Evolutionary conservation across 2,113 vertebrate genomes (phyloP), one percentile per base, ranked within the genome.

Genomic region (Pollimyrus isidori): DNA sequence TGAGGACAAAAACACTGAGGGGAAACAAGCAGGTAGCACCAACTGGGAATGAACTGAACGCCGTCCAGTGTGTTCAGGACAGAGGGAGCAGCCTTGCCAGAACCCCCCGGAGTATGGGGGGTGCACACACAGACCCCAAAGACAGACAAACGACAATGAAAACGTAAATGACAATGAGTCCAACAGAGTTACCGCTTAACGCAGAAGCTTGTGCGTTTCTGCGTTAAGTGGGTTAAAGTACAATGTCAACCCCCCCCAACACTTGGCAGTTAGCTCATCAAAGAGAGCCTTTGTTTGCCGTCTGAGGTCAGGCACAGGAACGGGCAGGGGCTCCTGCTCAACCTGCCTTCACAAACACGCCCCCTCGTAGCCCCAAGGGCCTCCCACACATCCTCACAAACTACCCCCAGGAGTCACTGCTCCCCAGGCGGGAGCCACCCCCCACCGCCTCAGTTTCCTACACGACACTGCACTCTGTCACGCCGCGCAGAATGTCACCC

Each of bases 1-100:
- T 5, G 3, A 19, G 35, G 69, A 82, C 52, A 89, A 92, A 91
- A 93, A 92, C 17, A 65, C n/a, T 5, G 69, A 49, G 11, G 50
- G 6, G 23, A 39, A 39, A 76, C 53, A 52, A 76, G 52, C 17
- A 48, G 30, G 87, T 62, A 26, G 86, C 58, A 21, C 6, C 2
- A 46, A 11, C 13, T 50, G 13, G 30, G 50, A 87, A 87, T 13
- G 19, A 80, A 26, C 88, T 76, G 88, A 76, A 73, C 48, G 17
- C 11, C 30, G 7, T 50, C 88, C 56, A 19, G n/a, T 11, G n/a
- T 30, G n/a, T 69, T 69, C n/a, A 30, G n/a, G 62, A 3, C 26
- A 69, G 62, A 62, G 56, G 9, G n/a, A 52, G 11, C 10, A 86
- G 46, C n/a, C 45, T 86, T 7, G 53, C 5, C 45, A n/a, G 19